A percentile compares a stretch with the other conserved stretches of the same genome.
Conservation (phyloP, 2,113 vertebrate species). For the Pimephales promelas region DNA sequence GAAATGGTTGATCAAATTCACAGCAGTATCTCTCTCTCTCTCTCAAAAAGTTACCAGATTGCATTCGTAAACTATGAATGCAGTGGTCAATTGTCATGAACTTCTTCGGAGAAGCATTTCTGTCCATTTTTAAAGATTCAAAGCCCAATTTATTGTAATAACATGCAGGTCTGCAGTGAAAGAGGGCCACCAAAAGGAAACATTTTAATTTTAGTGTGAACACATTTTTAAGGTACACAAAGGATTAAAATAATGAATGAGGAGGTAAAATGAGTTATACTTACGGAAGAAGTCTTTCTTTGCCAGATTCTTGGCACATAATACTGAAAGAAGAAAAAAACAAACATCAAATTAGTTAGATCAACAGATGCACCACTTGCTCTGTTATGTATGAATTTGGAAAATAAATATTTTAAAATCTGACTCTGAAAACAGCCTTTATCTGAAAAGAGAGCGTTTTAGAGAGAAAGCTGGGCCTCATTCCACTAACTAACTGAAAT, state of each 20-base stretch:
- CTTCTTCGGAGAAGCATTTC: neutral
- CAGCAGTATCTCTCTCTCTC: neutral
- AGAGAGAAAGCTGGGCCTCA: neutral
- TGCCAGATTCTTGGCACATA: constrained; percentile 98
- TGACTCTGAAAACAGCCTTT: neutral
- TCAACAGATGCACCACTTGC: neutral
- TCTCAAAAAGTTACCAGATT: neutral
- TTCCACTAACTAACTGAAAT: constrained; percentile 15
- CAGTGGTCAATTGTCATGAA: neutral
- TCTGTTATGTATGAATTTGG: neutral
- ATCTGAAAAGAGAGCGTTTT: neutral
- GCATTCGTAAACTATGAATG: neutral
- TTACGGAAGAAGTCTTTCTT: constrained; percentile 99
- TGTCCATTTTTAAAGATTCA: neutral
- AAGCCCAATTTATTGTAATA: neutral
- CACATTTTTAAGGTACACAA: neutral
- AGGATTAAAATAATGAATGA: neutral
- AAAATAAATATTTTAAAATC: neutral
- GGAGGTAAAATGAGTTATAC: constrained; percentile 64
- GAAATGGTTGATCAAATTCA: neutral
- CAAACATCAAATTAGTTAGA: constrained; percentile 15
- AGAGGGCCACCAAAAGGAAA: neutral
- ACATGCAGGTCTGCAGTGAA: neutral
- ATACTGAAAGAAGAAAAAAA: constrained; percentile 82
- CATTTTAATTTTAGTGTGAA: neutral